Percentiles rank a stretch among this genome's conserved stretches.
Evolutionary conservation across 35 echinoderm and acorn worm genomes (phyloP).

Genomic region (Anneissia japonica): DNA sequence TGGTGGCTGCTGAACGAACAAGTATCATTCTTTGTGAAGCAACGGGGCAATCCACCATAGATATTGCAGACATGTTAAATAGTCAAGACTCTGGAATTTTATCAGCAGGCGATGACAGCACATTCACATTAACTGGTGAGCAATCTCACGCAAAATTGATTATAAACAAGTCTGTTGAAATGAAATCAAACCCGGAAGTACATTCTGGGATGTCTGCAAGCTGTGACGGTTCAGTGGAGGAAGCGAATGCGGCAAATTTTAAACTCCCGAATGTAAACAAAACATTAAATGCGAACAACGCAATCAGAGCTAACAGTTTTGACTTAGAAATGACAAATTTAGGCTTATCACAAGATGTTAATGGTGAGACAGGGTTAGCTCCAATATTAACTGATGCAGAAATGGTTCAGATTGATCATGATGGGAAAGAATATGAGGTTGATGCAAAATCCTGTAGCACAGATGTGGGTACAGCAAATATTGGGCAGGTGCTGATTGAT

Average conservation of each 20-base stretch:
- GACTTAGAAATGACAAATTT: neutral
- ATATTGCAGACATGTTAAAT: neutral
- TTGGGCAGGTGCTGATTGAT: neutral
- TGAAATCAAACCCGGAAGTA: neutral
- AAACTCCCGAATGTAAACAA: neutral
- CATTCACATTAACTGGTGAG: neutral
- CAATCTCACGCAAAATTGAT: neutral
- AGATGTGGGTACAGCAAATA: neutral
- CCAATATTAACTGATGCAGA: neutral
- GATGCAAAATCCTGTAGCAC: neutral
- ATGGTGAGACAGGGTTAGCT: neutral
- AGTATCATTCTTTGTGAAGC: neutral
- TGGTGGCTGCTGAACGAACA: neutral
- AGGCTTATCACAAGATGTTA: neutral
- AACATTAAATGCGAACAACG: neutral
- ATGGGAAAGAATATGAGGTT: neutral
- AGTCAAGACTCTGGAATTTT: neutral
- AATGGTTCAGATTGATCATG: neutral
- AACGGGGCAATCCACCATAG: neutral
- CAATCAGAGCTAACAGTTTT: neutral
- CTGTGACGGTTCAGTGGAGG: neutral
- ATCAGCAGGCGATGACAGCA: neutral
- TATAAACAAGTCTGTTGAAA: neutral
- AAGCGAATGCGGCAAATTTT: neutral
- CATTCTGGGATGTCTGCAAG: neutral